Percentiles rank a stretch among this genome's conserved stretches.
Evolutionary conservation across 2,888 invertebrate genomes (phyloP).

Genomic region (Lithophane socia): DNA sequence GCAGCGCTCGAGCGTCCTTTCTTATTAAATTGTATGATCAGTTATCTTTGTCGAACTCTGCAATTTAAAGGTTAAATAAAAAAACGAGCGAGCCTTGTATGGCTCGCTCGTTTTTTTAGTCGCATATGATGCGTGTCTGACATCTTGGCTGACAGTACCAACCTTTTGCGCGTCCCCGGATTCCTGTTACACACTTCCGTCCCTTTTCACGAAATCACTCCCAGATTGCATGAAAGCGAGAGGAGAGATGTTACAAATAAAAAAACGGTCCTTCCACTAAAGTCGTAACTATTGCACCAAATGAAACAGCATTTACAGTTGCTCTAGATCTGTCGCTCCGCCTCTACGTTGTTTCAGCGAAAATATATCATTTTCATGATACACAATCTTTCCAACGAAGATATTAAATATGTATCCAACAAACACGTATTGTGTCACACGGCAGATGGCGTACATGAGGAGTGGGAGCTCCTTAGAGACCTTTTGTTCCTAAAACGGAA

Average conservation of each 20-base stretch:
- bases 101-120: too few species aligned
- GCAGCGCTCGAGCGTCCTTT: background rate
- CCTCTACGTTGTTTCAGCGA: slow-evolving; percentile 22
- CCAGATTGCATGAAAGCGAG: too few species aligned
- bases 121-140: too few species aligned
- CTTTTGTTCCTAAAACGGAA: slow-evolving; percentile 45
- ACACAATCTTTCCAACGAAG: slow-evolving; percentile 34
- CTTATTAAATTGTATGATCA: background rate
- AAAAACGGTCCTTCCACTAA: background rate
- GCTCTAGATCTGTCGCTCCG: slow-evolving; percentile 7
- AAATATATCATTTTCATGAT: slow-evolving; percentile 25
- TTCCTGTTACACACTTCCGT: too few species aligned
- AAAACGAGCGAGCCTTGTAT: too few species aligned
- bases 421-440: slow-evolving; percentile 48
- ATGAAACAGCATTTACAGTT: slow-evolving; percentile 7
- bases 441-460: slow-evolving; percentile 21
- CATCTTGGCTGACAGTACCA: too few species aligned
- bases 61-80: background rate
- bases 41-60: background rate
- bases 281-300: background rate
- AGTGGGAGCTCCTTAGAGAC: slow-evolving; percentile 43
- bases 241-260: too few species aligned
- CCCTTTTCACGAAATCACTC: too few species aligned
- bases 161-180: too few species aligned
- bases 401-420: slow-evolving; percentile 58